Evolutionary conservation across 1,140 invertebrate species (phyloP).

Genomic region (Caenorhabditis tropicalis): DNA sequence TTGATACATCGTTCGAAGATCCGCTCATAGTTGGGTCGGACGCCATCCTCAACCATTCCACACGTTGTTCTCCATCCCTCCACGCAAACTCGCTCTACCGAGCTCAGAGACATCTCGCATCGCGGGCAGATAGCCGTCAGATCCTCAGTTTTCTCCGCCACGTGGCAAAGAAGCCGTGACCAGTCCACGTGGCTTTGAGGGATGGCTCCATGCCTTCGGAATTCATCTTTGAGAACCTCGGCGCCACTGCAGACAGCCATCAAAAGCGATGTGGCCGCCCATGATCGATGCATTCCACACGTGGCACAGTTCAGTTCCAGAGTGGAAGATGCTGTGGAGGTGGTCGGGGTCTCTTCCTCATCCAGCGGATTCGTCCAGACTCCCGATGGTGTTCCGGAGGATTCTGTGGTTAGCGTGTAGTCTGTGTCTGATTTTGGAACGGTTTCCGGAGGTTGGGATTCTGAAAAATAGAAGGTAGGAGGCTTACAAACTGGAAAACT

Average conservation of each 20-base stretch:
- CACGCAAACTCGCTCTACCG: constrained; percentile 2
- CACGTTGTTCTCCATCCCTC: neutral
- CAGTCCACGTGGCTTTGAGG: neutral
- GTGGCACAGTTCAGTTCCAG: neutral
- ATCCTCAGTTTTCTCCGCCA: neutral
- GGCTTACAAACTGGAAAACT: neutral
- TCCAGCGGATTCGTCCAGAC: neutral
- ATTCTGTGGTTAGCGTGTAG: neutral
- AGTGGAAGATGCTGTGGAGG: neutral
- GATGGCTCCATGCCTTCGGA: neutral
- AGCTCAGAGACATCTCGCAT: constrained; percentile 25
- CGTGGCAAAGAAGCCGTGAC: neutral
- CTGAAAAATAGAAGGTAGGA: neutral
- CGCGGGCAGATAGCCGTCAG: neutral
- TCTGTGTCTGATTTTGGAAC: constrained; percentile 8
- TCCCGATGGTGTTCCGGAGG: neutral
- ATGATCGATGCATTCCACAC: constrained; percentile 20
- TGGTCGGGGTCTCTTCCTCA: neutral
- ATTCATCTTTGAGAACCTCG: neutral
- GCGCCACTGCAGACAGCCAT: neutral
- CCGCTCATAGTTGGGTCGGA: neutral
- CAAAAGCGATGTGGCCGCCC: constrained; percentile 6
- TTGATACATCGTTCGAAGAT: constrained; percentile 22
- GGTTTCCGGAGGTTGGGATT: neutral
- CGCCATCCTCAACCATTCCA: neutral